phyloP scores from a whole-genome alignment of 2,113 vertebrate genomes.

The Rhabdomys dilectus region DNA sequence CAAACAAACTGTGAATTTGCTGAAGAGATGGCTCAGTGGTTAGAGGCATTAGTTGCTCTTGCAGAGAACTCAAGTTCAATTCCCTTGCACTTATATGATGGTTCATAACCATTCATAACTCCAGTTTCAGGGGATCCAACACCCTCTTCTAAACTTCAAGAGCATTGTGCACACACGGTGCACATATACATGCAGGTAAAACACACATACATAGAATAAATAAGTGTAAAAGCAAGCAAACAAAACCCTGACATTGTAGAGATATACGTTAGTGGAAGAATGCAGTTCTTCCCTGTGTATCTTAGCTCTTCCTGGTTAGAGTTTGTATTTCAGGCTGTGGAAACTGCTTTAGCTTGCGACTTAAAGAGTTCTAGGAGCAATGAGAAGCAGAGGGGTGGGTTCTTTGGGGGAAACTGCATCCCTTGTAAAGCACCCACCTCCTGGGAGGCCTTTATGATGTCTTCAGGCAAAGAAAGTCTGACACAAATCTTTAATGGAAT shows the following conservation, averaged over 20 bases:
- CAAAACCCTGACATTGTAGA: not conserved
- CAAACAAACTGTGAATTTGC: not conserved
- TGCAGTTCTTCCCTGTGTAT: not conserved
- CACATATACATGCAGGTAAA: not conserved
- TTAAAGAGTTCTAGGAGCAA: not conserved
- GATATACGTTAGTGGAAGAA: not conserved
- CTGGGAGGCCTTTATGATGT: not conserved
- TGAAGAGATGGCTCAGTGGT: not conserved
- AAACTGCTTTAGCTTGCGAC: not conserved
- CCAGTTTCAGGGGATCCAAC: not conserved
- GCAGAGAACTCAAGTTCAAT: no score
- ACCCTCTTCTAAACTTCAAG: not conserved
- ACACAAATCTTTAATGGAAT: conserved; percentile 47
- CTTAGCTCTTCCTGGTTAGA: not conserved
- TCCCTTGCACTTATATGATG: not conserved
- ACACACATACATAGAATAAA: not conserved
- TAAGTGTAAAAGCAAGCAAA: not conserved
- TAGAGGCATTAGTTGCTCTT: not conserved
- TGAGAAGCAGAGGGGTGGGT: not conserved
- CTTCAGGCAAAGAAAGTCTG: not conserved
- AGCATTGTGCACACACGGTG: not conserved
- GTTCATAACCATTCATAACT: not conserved
- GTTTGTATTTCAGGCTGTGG: not conserved
- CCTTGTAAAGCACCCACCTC: not conserved
- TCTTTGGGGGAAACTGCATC: not conserved